Percentiles rank a stretch among this genome's conserved stretches.
Conservation (phyloP, 2,797 vertebrate species). For the Eulemur rubriventer region DNA sequence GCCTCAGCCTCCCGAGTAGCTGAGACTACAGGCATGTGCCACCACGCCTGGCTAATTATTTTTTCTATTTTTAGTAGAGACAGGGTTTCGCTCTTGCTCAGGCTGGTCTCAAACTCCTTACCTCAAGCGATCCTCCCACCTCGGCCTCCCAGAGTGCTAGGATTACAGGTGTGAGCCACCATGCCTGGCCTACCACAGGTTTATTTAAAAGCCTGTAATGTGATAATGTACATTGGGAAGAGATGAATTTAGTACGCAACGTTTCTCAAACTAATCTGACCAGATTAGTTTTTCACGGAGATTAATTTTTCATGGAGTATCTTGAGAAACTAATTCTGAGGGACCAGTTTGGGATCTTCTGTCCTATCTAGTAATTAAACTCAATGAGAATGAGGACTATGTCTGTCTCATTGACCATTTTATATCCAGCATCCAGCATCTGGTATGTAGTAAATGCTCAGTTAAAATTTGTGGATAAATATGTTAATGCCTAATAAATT, state of each 20-base stretch:
- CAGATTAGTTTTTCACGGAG: constrained; percentile 23
- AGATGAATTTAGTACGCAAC: background rate
- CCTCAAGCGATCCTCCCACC: no score
- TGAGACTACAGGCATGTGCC: no score
- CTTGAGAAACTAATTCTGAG: constrained; percentile 31
- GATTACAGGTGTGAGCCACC: no score
- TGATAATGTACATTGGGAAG: background rate
- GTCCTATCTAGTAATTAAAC: background rate
- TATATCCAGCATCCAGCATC: background rate
- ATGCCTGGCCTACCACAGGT: background rate
- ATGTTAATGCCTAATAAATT: constrained; percentile 15
- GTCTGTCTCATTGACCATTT: background rate
- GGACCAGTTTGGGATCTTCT: background rate
- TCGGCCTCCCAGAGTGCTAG: no score
- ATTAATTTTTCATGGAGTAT: constrained; percentile 19
- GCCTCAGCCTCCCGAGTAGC: no score
- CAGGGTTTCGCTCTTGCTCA: no score
- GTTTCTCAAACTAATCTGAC: constrained; percentile 32
- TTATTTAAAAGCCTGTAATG: background rate
- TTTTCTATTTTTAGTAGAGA: no score
- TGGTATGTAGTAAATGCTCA: background rate
- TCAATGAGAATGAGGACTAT: background rate
- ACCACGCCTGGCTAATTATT: no score
- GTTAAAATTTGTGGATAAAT: constrained; percentile 39
- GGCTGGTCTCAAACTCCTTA: no score